phyloP scores from a whole-genome alignment of 1,140 invertebrate genomes.

The Drosophila lowei region DNA sequence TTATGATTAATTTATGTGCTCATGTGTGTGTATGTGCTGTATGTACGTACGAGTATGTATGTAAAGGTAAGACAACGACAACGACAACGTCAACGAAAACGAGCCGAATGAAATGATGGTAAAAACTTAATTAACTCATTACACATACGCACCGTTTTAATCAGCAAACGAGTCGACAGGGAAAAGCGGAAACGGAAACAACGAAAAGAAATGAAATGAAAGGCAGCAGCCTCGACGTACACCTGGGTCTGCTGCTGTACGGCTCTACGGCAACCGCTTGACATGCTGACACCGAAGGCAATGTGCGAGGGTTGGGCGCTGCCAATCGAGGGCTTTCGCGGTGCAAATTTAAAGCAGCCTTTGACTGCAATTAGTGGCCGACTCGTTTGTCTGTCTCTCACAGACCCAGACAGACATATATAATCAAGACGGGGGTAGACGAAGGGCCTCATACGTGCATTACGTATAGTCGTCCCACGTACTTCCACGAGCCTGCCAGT shows the following conservation, averaged over 20 bases:
- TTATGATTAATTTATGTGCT: conserved; percentile 78
- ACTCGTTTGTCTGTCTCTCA: conserved; percentile 54
- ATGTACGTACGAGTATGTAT: background rate
- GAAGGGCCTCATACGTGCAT: conserved; percentile 59
- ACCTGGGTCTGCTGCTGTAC: background rate
- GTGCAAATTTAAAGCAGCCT: conserved; percentile 71
- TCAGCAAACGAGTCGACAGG: conserved; percentile 73
- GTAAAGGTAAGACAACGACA: conserved; percentile 11
- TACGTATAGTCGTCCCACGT: conserved; percentile 20
- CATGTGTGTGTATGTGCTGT: conserved; percentile 29
- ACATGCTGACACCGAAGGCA: conserved; percentile 45
- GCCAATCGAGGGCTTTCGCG: conserved; percentile 45
- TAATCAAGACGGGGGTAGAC: background rate
- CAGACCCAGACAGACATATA: background rate
- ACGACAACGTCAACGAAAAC: background rate
- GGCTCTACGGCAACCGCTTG: conserved; percentile 8
- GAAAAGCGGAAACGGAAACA: conserved; percentile 13
- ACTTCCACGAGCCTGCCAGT: too few species aligned
- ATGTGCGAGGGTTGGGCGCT: conserved; percentile 8
- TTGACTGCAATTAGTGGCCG: conserved; percentile 81
- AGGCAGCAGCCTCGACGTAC: conserved; percentile 10
- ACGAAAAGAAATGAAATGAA: conserved; percentile 46
- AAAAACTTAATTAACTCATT: conserved; percentile 83
- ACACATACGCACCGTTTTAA: conserved; percentile 79
- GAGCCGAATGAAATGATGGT: conserved; percentile 46